Evolutionary conservation across 2,797 vertebrate genomes (phyloP).

Genomic region (Bufotes viridis): DNA sequence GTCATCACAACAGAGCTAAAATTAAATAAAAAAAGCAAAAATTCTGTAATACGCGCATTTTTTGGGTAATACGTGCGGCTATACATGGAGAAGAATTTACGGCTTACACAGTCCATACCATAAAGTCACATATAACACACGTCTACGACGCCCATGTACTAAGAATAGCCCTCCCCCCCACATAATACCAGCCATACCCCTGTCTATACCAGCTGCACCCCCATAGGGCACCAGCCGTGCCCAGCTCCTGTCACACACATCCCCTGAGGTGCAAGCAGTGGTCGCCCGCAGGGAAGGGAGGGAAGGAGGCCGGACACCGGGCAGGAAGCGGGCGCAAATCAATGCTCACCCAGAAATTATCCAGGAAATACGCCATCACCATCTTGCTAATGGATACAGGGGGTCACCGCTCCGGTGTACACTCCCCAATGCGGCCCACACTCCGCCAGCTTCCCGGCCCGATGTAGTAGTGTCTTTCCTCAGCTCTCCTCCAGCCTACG

Average conservation of each 20-base stretch:
- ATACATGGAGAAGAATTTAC: no score
- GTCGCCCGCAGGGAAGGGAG: neutral
- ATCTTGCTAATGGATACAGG: slow-evolving; percentile 72
- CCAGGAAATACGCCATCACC: slow-evolving; percentile 92
- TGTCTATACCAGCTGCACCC: neutral
- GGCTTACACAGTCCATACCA: neutral
- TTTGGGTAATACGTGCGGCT: no score
- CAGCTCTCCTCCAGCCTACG: slow-evolving; percentile 71
- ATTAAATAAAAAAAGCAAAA: no score
- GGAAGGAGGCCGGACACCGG: neutral
- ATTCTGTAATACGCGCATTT: no score
- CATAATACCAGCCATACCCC: no score
- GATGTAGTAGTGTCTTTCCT: slow-evolving; percentile 66
- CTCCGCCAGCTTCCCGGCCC: slow-evolving; percentile 71
- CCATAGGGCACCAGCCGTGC: neutral
- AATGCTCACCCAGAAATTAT: slow-evolving; percentile 90
- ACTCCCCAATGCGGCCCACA: slow-evolving; percentile 69
- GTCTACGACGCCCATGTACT: no score
- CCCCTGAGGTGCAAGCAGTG: neutral
- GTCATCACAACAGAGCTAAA: neutral
- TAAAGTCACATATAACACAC: neutral
- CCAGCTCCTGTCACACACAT: slow-evolving; percentile 9
- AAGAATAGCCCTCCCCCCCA: no score
- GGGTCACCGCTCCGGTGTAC: slow-evolving; percentile 51
- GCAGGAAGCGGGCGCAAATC: slow-evolving; percentile 8